Evolutionary conservation across 2,888 invertebrate genomes (phyloP).

Genomic region (Limenitis arthemis): DNA sequence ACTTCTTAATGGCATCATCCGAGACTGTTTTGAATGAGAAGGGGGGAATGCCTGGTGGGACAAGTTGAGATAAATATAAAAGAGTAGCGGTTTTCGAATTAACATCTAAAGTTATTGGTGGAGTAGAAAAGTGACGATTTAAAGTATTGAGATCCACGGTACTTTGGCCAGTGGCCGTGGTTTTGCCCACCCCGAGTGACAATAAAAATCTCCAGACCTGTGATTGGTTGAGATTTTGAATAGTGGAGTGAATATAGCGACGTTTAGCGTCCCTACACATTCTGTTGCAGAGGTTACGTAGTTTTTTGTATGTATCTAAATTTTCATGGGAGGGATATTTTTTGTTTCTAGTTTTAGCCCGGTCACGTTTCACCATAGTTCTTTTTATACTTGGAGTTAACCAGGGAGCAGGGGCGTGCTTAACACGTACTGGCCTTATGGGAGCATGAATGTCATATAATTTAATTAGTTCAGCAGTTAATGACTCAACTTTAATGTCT

Average conservation of each 20-base stretch:
- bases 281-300: slow-evolving; percentile 8
- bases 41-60: neutral
- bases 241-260: slow-evolving; percentile 10
- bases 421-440: slow-evolving; percentile 1
- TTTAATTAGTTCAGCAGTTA: slow-evolving; percentile 5
- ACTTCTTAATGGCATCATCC: neutral
- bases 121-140: slow-evolving; percentile 1
- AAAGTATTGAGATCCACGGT: neutral
- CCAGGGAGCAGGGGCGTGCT: slow-evolving; percentile 17
- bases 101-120: neutral
- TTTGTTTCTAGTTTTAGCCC: slow-evolving; percentile 5
- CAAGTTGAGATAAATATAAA: neutral
- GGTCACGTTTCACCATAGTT: neutral
- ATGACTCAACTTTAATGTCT: slow-evolving; percentile 6
- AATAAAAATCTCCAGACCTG: slow-evolving; percentile 9
- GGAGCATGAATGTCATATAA: slow-evolving; percentile 18
- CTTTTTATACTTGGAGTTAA: slow-evolving; percentile 2
- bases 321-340: neutral
- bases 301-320: neutral
- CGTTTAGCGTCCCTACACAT: slow-evolving; percentile 9
- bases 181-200: slow-evolving; percentile 8
- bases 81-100: neutral
- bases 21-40: slow-evolving; percentile 1
- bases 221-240: slow-evolving; percentile 1
- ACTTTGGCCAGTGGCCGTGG: neutral